These are phyloP conservation scores for Conomelus anceps DNA, from an alignment of 2,888 invertebrate species.

Conservation along the genomic window DNA sequence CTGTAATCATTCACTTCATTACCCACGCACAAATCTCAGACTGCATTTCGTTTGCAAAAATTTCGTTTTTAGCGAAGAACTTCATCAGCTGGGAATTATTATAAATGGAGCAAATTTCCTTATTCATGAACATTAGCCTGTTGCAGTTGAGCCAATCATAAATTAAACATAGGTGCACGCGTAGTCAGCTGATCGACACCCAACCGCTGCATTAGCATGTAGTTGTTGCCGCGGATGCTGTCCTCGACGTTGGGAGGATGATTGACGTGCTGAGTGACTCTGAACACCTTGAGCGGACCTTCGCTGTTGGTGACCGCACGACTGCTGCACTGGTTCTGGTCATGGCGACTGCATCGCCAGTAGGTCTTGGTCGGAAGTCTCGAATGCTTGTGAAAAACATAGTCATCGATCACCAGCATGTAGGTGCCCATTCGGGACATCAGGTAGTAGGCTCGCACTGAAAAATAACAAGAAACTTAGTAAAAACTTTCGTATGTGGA, in stretches of 20 bases:
- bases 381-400: not conserved
- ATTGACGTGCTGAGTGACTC: not conserved
- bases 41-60: too few relatives aligned
- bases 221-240: not conserved
- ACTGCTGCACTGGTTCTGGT: not conserved
- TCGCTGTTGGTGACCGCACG: not conserved
- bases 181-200: not conserved
- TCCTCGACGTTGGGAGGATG: not conserved
- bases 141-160: too few relatives aligned
- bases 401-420: not conserved
- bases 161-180: not conserved
- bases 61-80: too few relatives aligned
- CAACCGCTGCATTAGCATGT: not conserved
- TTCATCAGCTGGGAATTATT: too few relatives aligned
- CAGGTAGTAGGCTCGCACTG: not conserved
- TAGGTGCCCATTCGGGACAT: not conserved
- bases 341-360: not conserved
- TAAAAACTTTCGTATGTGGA: too few relatives aligned
- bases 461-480: not conserved
- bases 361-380: not conserved
- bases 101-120: too few relatives aligned
- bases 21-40: too few relatives aligned
- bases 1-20: too few relatives aligned
- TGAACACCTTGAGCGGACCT: not conserved
- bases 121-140: too few relatives aligned